Evolutionary conservation across 2,888 invertebrate species (phyloP).

Genomic region (Nudaria mundana): DNA sequence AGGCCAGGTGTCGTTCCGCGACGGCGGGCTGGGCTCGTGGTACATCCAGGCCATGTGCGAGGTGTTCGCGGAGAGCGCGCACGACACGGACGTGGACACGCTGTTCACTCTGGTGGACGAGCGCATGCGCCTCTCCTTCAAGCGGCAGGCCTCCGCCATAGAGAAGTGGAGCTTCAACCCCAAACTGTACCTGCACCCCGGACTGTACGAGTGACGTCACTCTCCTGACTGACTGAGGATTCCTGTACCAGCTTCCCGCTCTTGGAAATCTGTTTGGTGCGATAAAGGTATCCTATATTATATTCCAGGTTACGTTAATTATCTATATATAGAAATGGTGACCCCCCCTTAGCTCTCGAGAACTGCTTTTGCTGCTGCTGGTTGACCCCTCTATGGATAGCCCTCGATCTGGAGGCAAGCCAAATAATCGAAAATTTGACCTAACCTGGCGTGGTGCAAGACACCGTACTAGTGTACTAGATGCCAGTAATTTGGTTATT

Average conservation of each 20-base stretch:
- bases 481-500: too few relatives aligned
- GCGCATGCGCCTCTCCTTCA: constrained; percentile 57
- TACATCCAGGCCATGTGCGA: constrained; percentile 86
- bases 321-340: too few relatives aligned
- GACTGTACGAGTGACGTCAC: constrained; percentile 53
- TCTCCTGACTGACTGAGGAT: neutral
- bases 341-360: too few relatives aligned
- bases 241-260: neutral
- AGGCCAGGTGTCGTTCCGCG: constrained; percentile 83
- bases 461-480: too few relatives aligned
- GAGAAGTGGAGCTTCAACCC: constrained; percentile 85
- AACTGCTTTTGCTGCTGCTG: too few relatives aligned
- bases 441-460: too few relatives aligned
- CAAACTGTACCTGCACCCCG: constrained; percentile 85
- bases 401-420: too few relatives aligned
- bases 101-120: constrained; percentile 84
- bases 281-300: too few relatives aligned
- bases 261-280: too few relatives aligned
- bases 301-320: too few relatives aligned
- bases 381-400: too few relatives aligned
- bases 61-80: constrained; percentile 83
- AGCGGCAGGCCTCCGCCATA: constrained; percentile 83
- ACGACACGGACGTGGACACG: constrained; percentile 83
- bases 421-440: too few relatives aligned
- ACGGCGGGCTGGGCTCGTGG: constrained; percentile 83